A percentile compares a stretch with the other conserved stretches of the same genome.
phyloP scores from a whole-genome alignment of 2,888 invertebrate species.

The Alentia gelatinosa region DNA sequence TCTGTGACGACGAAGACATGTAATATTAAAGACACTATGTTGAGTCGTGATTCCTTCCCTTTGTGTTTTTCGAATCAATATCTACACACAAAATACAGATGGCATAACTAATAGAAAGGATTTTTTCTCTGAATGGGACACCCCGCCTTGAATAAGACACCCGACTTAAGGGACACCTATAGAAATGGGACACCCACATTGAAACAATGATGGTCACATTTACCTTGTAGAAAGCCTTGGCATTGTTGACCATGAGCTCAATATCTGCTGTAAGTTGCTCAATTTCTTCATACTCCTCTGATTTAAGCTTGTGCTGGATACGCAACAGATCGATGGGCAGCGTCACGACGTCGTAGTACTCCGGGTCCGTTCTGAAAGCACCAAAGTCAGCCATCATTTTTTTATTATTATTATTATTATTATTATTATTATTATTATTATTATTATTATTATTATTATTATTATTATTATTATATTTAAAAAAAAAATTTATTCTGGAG shows the following conservation, averaged over 20 bases:
- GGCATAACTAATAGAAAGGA: no score
- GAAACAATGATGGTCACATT: no score
- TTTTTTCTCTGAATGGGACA: no score
- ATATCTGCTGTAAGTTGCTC: slow-evolving; percentile 95
- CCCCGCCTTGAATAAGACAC: no score
- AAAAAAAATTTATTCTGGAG: background rate
- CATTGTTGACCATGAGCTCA: slow-evolving; percentile 94
- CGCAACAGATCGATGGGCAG: slow-evolving; percentile 97
- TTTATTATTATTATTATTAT: background rate
- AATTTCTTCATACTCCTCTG: slow-evolving; percentile 96
- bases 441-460: background rate
- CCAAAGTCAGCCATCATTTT: background rate
- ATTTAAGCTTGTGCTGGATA: slow-evolving; percentile 97
- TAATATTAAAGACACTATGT: no score
- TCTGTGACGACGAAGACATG: no score
- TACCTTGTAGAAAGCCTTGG: slow-evolving; percentile 95
- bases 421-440: background rate
- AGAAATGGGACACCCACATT: no score
- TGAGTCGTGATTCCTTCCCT: no score
- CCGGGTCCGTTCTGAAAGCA: slow-evolving; percentile 79
- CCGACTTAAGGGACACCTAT: no score
- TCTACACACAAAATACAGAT: no score
- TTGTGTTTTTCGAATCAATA: no score
- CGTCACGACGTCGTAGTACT: slow-evolving; percentile 87
- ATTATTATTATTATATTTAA: background rate